A percentile compares a stretch with the other conserved stretches of the same genome.
These are phyloP conservation scores for Lutjanus argentimaculatus DNA, from an alignment of 2,797 vertebrate species.

Conservation along the genomic window DNA sequence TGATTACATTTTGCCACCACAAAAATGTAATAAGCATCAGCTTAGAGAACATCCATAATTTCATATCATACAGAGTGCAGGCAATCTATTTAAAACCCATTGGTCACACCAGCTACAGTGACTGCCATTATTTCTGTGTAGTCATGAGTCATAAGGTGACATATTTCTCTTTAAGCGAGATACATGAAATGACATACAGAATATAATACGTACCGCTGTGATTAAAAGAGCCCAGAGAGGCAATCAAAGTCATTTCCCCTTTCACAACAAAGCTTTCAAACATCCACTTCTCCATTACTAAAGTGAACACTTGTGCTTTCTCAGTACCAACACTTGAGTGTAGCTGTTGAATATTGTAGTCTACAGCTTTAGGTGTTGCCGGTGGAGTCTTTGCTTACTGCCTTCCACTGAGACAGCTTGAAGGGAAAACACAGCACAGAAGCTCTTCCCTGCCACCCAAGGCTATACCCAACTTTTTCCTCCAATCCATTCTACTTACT, in stretches of 20 bases:
- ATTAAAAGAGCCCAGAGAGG: constrained; percentile 40
- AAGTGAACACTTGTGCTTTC: constrained; percentile 57
- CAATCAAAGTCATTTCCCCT: constrained; percentile 22
- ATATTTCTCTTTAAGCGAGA: constrained; percentile 15
- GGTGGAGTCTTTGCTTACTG: constrained; percentile 74
- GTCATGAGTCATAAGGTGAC: constrained; percentile 24
- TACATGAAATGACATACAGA: not conserved
- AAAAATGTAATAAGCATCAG: constrained; percentile 43
- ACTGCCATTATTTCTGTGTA: not conserved
- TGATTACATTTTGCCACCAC: constrained; percentile 25
- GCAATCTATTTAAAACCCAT: constrained; percentile 45
- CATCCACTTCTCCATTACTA: constrained; percentile 47
- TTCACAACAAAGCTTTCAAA: constrained; percentile 46
- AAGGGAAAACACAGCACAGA: constrained; percentile 59
- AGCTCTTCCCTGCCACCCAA: constrained; percentile 69
- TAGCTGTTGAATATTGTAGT: constrained; percentile 64
- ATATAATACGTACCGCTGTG: constrained; percentile 9
- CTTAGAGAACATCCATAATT: constrained; percentile 28
- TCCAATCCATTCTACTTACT: constrained; percentile 81
- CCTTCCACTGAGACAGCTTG: constrained; percentile 67
- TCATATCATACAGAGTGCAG: constrained; percentile 39
- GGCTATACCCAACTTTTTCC: constrained; percentile 78
- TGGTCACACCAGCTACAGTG: constrained; percentile 25
- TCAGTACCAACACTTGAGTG: constrained; percentile 51
- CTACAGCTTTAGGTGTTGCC: constrained; percentile 73